These are phyloP conservation scores for Echinarachnius parma DNA, from an alignment of 53 echinoderm and acorn worm species.

Conservation along the genomic window DNA sequence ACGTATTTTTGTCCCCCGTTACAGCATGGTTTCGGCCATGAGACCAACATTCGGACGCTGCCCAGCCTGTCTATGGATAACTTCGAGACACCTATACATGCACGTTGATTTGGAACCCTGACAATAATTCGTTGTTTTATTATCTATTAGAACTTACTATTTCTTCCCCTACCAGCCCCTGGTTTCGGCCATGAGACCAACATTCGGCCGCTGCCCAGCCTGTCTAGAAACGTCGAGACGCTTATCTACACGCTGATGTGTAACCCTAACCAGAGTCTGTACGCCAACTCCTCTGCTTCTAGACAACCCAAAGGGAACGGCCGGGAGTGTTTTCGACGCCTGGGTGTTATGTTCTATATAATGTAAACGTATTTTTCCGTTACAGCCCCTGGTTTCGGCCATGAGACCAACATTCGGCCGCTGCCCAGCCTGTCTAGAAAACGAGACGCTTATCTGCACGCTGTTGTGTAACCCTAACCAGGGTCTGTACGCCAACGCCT, in stretches of 20 bases:
- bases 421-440: slow-evolving; percentile 34
- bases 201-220: slow-evolving; percentile 39
- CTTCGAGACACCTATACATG: too few relatives aligned
- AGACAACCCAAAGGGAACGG: not conserved
- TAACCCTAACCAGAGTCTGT: slow-evolving; percentile 26
- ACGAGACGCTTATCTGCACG: slow-evolving; percentile 18
- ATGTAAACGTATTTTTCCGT: too few relatives aligned
- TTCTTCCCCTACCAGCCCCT: too few relatives aligned
- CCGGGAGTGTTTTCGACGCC: not conserved
- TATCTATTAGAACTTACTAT: too few relatives aligned
- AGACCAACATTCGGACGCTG: slow-evolving; percentile 32
- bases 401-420: slow-evolving; percentile 33
- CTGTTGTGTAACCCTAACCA: slow-evolving; percentile 16
- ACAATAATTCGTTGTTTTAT: too few relatives aligned
- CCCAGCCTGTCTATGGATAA: slow-evolving; percentile 38
- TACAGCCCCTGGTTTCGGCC: slow-evolving; percentile 3
- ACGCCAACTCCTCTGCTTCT: slow-evolving; percentile 5
- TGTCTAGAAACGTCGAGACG: slow-evolving; percentile 21
- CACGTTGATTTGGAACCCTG: too few relatives aligned
- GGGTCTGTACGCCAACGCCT: slow-evolving; percentile 30
- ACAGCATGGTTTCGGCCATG: too few relatives aligned
- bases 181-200: slow-evolving; percentile 15
- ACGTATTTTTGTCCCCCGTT: too few relatives aligned
- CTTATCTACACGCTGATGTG: slow-evolving; percentile 22
- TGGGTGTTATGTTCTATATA: too few relatives aligned